Conservation (phyloP, 37 sponge, comb jelly and placozoan species). For the Geodia barretti region DNA sequence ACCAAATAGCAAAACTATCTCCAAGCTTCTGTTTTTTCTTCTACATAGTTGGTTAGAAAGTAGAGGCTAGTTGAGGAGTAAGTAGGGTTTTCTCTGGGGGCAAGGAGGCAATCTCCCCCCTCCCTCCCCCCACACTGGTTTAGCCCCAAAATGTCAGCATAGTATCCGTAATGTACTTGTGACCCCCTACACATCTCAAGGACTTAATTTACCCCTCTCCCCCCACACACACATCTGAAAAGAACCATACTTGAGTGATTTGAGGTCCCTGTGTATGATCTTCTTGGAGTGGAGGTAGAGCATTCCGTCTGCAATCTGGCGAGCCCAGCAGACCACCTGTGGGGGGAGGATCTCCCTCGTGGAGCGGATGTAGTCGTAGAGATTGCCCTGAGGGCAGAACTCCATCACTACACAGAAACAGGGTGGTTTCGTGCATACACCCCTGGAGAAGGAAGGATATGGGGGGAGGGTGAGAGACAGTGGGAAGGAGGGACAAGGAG, state of each 20-base stretch:
- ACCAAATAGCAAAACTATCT: no score
- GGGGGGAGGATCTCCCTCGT: constrained; percentile 70
- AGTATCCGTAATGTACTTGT: no score
- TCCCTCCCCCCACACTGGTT: no score
- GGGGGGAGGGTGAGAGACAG: constrained; percentile 7
- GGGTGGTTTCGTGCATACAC: constrained; percentile 75
- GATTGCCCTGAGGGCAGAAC: constrained; percentile 72
- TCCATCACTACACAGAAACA: constrained; percentile 88
- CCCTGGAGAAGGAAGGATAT: constrained; percentile 43
- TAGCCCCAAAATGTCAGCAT: no score
- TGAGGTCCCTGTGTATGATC: constrained; percentile 87
- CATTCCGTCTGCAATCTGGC: constrained; percentile 89
- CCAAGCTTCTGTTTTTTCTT: no score
- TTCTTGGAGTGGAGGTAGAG: constrained; percentile 84
- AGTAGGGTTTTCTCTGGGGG: no score
- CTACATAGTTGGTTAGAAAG: no score
- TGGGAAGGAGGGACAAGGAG: background rate
- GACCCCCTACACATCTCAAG: no score
- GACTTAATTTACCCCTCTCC: no score
- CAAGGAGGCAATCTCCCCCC: no score
- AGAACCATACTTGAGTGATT: constrained; percentile 92
- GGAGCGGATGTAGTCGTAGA: constrained; percentile 69
- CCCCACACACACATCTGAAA: no score
- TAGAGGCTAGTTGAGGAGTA: no score
- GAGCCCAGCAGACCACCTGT: constrained; percentile 72